Evolutionary conservation across 2,797 vertebrate species (phyloP).

Genomic region (Buphagus erythrorhynchus): DNA sequence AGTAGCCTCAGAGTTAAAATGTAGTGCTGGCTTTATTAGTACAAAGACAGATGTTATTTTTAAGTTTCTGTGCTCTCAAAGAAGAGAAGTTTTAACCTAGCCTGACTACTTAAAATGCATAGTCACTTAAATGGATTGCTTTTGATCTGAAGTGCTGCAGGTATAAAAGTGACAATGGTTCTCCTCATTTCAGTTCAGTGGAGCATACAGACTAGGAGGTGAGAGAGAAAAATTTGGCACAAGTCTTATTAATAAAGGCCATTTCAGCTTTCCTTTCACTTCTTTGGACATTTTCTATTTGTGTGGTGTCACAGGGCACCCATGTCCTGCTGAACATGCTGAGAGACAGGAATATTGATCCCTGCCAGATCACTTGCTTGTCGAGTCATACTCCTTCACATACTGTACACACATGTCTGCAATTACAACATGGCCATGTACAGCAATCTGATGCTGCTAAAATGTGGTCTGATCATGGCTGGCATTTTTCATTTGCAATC

Average conservation of each 20-base stretch:
- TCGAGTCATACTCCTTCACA: not conserved
- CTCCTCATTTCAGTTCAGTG: not conserved
- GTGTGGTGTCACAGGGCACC: not conserved
- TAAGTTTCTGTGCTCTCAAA: not conserved
- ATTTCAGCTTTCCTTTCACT: not conserved
- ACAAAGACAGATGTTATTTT: not conserved
- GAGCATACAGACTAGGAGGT: not conserved
- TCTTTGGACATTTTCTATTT: not conserved
- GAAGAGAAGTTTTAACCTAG: not conserved
- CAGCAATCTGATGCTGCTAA: not conserved
- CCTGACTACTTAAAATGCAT: not conserved
- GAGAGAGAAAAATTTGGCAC: not conserved
- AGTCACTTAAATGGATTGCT: not conserved
- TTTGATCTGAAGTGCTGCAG: not conserved
- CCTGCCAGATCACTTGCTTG: not conserved
- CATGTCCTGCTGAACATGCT: fast-evolving
- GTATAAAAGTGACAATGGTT: not conserved
- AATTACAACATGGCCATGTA: not conserved
- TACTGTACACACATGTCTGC: conserved; percentile 18
- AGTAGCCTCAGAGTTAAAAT: not conserved
- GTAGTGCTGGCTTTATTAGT: not conserved
- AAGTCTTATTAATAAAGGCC: not conserved
- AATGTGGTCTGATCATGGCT: not conserved
- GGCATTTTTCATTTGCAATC: conserved; percentile 25
- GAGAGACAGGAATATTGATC: not conserved